phyloP scores from a whole-genome alignment of 2,113 vertebrate genomes.

The Etheostoma spectabile region DNA sequence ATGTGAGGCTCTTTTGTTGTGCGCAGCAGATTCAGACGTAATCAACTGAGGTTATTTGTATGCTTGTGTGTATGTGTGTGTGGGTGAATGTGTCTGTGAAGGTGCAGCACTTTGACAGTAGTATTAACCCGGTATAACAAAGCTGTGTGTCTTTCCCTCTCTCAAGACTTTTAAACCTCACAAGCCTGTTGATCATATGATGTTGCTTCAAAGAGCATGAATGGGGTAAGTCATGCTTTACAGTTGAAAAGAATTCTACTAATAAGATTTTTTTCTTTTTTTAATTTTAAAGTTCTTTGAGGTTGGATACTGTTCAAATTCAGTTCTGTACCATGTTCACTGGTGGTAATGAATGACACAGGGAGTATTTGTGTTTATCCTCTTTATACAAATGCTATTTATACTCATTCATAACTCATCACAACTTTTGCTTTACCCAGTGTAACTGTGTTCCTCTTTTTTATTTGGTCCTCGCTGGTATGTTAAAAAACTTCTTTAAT shows the following conservation, averaged over 20 bases:
- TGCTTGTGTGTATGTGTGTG: constrained; percentile 25
- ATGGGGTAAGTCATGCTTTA: constrained; percentile 74
- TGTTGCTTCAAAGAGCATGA: constrained; percentile 59
- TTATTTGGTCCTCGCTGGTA: background rate
- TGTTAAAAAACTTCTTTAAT: constrained; percentile 34
- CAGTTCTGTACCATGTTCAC: background rate
- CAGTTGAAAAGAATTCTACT: constrained; percentile 25
- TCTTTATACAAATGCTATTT: constrained; percentile 5
- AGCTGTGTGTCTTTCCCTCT: constrained; percentile 35
- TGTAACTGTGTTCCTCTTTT: constrained; percentile 34
- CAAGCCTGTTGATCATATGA: constrained; percentile 71
- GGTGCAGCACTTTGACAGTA: constrained; percentile 30
- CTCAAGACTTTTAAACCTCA: constrained; percentile 57
- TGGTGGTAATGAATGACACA: background rate
- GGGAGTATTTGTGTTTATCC: background rate
- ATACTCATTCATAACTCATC: background rate
- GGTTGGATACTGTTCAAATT: constrained; percentile 5
- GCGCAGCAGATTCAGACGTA: constrained; percentile 34
- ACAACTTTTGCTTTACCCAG: constrained; percentile 17
- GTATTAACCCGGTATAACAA: constrained; percentile 32
- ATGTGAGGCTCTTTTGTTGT: constrained; percentile 60
- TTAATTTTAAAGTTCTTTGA: background rate
- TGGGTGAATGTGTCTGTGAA: constrained; percentile 28
- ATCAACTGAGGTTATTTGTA: constrained; percentile 42
- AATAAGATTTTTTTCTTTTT: constrained; percentile 13